Percentiles rank a stretch among this genome's conserved stretches.
These are phyloP conservation scores for Chrysopa pallens DNA, from an alignment of 1,140 invertebrate genomes.

Conservation along the genomic window DNA sequence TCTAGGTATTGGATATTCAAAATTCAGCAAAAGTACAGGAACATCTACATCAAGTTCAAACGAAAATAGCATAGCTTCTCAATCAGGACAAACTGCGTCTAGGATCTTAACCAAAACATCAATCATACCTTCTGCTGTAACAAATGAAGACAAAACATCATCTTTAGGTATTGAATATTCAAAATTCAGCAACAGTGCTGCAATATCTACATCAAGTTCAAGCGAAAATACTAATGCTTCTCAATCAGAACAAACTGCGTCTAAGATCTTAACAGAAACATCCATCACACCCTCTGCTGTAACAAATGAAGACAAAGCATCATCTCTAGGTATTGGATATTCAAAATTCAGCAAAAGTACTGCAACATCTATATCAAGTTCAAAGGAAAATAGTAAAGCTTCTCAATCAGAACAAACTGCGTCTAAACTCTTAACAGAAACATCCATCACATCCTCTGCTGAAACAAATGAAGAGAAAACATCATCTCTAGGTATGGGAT, in stretches of 20 bases:
- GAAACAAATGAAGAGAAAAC: not conserved
- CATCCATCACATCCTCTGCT: not conserved
- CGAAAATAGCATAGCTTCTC: constrained; percentile 3
- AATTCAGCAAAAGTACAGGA: not conserved
- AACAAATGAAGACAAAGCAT: not conserved
- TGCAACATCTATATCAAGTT: not conserved
- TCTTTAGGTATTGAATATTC: not conserved
- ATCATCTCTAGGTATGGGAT: not conserved
- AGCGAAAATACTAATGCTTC: constrained; percentile 3
- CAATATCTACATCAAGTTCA: not conserved
- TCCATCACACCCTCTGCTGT: not conserved
- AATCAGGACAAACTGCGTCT: too few species aligned
- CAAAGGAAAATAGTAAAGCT: constrained; percentile 4
- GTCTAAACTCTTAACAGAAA: not conserved
- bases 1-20: not conserved
- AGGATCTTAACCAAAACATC: not conserved
- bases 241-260: too few species aligned
- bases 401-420: too few species aligned
- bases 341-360: constrained; percentile 1
- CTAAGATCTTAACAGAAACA: not conserved
- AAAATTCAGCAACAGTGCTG: not conserved
- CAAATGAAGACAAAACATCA: not conserved
- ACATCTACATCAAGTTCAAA: not conserved
- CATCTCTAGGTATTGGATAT: not conserved
- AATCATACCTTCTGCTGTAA: not conserved